Conservation (phyloP, 2,888 invertebrate genomes). For the Chrysodeixis includens region DNA sequence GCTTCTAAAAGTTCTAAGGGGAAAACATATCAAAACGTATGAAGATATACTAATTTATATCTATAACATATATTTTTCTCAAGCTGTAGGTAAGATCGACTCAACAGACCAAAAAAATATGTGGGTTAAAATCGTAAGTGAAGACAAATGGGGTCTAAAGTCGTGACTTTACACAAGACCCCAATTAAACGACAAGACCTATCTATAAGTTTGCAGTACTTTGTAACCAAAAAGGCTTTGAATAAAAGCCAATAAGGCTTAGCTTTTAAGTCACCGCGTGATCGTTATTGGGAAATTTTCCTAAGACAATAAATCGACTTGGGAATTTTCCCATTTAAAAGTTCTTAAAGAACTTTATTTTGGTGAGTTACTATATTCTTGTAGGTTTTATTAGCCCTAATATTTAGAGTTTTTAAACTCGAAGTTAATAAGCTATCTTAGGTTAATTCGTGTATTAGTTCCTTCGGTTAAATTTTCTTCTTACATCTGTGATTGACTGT, state of each 20-base stretch:
- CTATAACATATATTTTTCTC: too few species aligned
- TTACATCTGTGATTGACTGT: conserved; percentile 50
- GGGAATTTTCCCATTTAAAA: conserved; percentile 48
- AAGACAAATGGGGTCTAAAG: background rate
- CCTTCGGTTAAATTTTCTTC: conserved; percentile 24
- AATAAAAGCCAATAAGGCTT: conserved; percentile 33
- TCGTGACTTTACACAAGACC: too few species aligned
- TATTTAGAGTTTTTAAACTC: conserved; percentile 20
- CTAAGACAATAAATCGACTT: conserved; percentile 29
- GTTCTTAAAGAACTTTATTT: conserved; percentile 44
- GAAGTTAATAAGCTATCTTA: conserved; percentile 12
- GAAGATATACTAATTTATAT: too few species aligned
- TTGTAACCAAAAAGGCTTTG: conserved; percentile 9
- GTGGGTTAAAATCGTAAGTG: background rate
- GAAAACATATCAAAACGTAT: too few species aligned
- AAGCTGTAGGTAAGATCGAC: too few species aligned
- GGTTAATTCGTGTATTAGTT: conserved; percentile 36
- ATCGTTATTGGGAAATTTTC: conserved; percentile 36
- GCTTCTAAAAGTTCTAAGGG: too few species aligned
- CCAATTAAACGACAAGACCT: background rate
- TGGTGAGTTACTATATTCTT: conserved; percentile 36
- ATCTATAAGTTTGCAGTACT: conserved; percentile 5
- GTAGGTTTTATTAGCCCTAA: conserved; percentile 36
- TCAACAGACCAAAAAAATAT: background rate
- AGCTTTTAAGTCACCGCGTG: conserved; percentile 29